Base-by-base conservation (phyloP, 2,888 invertebrate genomes). In the Meteorus colon region DNA sequence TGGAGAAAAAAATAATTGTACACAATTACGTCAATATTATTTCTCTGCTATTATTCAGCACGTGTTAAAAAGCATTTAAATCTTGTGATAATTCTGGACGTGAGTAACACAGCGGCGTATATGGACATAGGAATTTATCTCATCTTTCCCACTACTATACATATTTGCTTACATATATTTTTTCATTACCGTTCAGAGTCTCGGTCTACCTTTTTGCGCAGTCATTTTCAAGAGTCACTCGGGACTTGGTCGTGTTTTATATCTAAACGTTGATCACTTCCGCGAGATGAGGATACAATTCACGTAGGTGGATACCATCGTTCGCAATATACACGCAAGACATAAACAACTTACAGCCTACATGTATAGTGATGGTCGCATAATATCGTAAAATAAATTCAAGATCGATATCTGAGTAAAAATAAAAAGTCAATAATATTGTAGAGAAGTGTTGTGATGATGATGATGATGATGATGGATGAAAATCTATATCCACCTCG, bases 401-500 rank as follows among this genome's bases (percentile, higher is more conserved):
- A 24, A 59, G 27, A 12, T 16, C 8, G 59, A 59, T 59, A 59
- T 59, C 12, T n/a, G 1, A 19, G 12, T 41, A 41, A 41, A 41
- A 41, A 41, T 41, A 41, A 41, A 41, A 41, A 8, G n/a, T 59
- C 24, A 10, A 59, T 59, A 59, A 19, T 41, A 65, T 51, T 19
- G 19, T 63, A 51, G 1, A 16, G 19, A 51, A 41, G 5, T 37
- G 14, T 37, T 34, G 24, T 24, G 24, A 24, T 24, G 27, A 12
- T 37, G 55, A 55, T 41, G 55, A 55, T 41, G 29, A 67, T 85
- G 84, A 77, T 82, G 73, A 76, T 82, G 72, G 83, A 87, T 79
- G 84, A 87, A 75, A 84, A 87, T 66, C 79, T 88, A 4, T 88
- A 87, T 79, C 88, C 88, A 6, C 86, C 86, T 14, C 80, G 79